These are phyloP conservation scores for Leptinotarsa lineolata DNA, from an alignment of 1,140 invertebrate species.

Conservation along the genomic window DNA sequence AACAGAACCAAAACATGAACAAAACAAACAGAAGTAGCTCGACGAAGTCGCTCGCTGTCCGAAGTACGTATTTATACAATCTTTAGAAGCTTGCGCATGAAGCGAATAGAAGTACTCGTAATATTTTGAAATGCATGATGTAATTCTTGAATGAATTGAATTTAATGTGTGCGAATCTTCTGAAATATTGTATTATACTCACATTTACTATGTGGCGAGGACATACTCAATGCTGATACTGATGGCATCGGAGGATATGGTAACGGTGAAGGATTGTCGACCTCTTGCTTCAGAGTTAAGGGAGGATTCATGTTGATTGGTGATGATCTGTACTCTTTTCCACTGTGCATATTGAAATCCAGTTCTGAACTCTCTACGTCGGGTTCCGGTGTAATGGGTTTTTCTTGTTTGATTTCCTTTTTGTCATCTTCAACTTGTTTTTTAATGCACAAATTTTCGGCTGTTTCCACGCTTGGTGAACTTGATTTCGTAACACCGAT, in stretches of 20 bases:
- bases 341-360: conserved; percentile 55
- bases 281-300: conserved; percentile 57
- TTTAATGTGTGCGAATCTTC: no score
- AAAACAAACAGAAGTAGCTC: no score
- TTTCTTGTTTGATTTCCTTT: conserved; percentile 34
- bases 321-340: conserved; percentile 55
- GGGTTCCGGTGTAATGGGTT: conserved; percentile 53
- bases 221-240: conserved; percentile 74
- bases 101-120: no score
- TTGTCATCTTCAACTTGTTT: conserved; percentile 37
- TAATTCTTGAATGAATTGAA: neutral
- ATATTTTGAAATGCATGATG: no score
- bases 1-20: no score
- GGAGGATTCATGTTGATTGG: conserved; percentile 60
- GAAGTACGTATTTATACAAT: no score
- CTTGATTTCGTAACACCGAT: conserved; percentile 34
- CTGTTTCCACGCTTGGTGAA: conserved; percentile 49
- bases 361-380: conserved; percentile 55
- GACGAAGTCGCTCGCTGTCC: no score
- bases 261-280: conserved; percentile 63
- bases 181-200: conserved; percentile 34
- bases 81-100: no score
- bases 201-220: conserved; percentile 76
- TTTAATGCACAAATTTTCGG: conserved; percentile 53
- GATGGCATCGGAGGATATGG: conserved; percentile 70